These are phyloP conservation scores for Crotalus helleri DNA, from an alignment of 2,113 vertebrate genomes.

Conservation along the genomic window DNA sequence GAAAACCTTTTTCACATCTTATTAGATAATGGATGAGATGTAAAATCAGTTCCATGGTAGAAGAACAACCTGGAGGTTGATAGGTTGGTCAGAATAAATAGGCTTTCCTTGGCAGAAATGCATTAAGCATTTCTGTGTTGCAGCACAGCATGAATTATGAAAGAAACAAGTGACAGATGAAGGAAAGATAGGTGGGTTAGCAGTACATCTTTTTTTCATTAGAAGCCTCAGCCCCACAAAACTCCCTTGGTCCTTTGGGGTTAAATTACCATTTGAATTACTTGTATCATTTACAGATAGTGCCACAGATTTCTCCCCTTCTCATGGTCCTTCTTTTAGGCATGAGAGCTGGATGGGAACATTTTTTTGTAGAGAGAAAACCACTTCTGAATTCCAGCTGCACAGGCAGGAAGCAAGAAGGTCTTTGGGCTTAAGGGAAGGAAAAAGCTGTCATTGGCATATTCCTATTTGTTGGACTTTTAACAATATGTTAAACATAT, in stretches of 20 bases:
- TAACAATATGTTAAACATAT: background rate
- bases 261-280: constrained; percentile 14
- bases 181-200: constrained; percentile 46
- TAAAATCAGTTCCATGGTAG: constrained; percentile 66
- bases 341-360: background rate
- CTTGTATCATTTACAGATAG: background rate
- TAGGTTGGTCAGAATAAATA: constrained; percentile 71
- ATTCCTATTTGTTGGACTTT: background rate
- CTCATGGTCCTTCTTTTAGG: background rate
- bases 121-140: constrained; percentile 55
- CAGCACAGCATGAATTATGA: constrained; percentile 48
- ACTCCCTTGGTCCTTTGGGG: background rate
- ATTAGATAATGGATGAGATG: constrained; percentile 67
- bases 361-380: background rate
- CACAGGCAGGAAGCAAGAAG: background rate
- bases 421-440: background rate
- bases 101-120: constrained; percentile 64
- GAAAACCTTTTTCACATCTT: constrained; percentile 57
- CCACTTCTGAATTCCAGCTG: background rate
- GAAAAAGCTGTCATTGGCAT: background rate
- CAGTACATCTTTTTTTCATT: constrained; percentile 35
- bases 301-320: background rate
- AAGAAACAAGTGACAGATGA: constrained; percentile 47
- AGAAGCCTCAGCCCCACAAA: constrained; percentile 20
- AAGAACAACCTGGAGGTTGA: constrained; percentile 63